Base-by-base conservation (phyloP, 2,797 vertebrate genomes). In the Pitangus sulphuratus region DNA sequence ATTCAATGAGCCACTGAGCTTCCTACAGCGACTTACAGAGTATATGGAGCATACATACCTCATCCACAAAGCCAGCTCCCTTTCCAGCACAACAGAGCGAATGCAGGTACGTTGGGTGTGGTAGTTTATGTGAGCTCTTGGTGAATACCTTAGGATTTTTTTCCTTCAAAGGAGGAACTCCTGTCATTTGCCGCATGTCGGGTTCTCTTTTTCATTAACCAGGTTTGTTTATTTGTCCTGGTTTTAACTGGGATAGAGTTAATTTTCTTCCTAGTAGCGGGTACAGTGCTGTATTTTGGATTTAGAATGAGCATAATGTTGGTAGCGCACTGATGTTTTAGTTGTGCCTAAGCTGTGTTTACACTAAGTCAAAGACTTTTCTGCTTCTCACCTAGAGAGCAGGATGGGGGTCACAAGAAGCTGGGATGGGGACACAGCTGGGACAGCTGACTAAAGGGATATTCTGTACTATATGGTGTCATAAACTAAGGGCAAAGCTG, bases 11-110 rank as follows among this genome's bases (percentile, higher is more conserved):
- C 99, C 99, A 0, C 97, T 99, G 97, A 99, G 99, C 97, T 99
- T 99, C 96, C 98, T 99, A 0, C 99, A 99, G 97, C 98, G 99
- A 19, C 97, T 99, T 26, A 99, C 99, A 0, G 99, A 99, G 76
- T 99, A 99, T 71, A 99, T 99, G 99, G 99, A 99, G 97, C 99
- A 99, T 90, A 99, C 99, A 1, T 99, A 99, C 98, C 99, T 99
- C 98, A 99, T 99, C 98, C 99, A 99, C 96, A 99, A 99, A 97
- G 99, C 99, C 96, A 99, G 99, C 75, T 96, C 98, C 0, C 97
- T 98, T 15, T 97, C 98, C 24, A 98, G 99, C 97, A 98, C 99
- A 7, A 95, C 99, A 2, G 98, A 99, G 95, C 97, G 99, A 89
- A 99, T 99, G 99, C 99, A 99, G 99, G 99, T 99, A 97, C 10